These are phyloP conservation scores for Odobenus rosmarus DNA, from an alignment of 2,113 vertebrate genomes.

Conservation along the genomic window DNA sequence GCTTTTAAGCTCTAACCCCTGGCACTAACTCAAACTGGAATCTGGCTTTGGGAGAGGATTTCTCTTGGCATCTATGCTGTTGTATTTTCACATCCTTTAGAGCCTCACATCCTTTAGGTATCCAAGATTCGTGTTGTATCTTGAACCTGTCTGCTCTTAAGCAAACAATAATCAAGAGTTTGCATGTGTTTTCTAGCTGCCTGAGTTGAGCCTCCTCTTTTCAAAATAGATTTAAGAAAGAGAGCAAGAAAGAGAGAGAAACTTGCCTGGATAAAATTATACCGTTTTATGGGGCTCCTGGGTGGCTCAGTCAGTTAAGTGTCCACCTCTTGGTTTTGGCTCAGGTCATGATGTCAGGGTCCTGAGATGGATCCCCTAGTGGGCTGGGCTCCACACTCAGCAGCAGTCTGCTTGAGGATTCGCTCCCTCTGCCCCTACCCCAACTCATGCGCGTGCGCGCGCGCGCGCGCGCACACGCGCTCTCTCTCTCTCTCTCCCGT, in stretches of 20 bases:
- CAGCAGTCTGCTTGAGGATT: background rate
- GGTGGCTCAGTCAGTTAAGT: no score
- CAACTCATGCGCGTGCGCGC: background rate
- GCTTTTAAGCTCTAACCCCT: slow-evolving; percentile 41
- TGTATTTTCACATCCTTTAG: background rate
- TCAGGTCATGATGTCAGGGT: background rate
- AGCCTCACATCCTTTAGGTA: background rate
- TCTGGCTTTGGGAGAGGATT: background rate
- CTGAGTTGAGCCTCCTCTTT: background rate
- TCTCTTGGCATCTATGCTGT: background rate
- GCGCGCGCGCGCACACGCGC: no score
- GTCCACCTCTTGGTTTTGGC: no score
- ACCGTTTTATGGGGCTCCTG: background rate
- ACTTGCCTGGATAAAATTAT: background rate
- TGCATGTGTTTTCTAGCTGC: background rate
- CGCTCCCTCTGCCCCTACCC: background rate
- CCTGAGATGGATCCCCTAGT: background rate
- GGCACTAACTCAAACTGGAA: background rate
- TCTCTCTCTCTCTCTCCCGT: background rate
- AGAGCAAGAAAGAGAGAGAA: background rate
- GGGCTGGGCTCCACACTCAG: background rate
- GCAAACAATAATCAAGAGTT: background rate
- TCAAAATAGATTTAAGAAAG: background rate
- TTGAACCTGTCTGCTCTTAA: background rate
- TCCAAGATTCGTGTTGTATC: background rate